phyloP scores from a whole-genome alignment of 2,888 invertebrate genomes.

The Ariolimax columbianus region DNA sequence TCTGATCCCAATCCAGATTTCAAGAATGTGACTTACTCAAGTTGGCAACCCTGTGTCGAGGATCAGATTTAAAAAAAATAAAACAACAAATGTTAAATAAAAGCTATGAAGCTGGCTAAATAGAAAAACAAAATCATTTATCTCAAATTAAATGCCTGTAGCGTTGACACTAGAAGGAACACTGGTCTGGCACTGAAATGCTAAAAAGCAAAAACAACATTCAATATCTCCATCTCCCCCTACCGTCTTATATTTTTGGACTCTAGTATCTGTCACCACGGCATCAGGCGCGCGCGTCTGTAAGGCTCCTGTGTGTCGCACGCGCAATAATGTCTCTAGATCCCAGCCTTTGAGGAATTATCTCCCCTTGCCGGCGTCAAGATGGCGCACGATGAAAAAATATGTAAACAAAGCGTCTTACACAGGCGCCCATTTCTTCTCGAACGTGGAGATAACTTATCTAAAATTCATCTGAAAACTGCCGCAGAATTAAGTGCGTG shows the following conservation, averaged over 20 bases:
- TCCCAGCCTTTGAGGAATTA: constrained; percentile 17
- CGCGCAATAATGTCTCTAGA: constrained; percentile 26
- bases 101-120: too few species aligned
- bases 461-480: constrained; percentile 20
- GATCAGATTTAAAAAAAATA: too few species aligned
- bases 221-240: background rate
- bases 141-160: too few species aligned
- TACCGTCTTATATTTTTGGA: background rate
- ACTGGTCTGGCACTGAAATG: background rate
- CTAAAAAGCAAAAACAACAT: background rate
- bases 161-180: background rate
- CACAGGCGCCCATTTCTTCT: constrained; percentile 31
- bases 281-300: background rate
- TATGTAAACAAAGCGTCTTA: constrained; percentile 23
- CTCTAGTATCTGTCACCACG: constrained; percentile 30
- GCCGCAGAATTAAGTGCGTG: constrained; percentile 10
- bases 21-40: too few species aligned
- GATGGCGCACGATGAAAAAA: constrained; percentile 23
- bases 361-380: constrained; percentile 26
- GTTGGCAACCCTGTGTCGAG: too few species aligned
- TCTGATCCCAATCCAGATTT: too few species aligned
- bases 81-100: too few species aligned
- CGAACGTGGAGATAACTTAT: constrained; percentile 1
- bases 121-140: too few species aligned
- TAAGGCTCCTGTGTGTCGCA: constrained; percentile 13